Evolutionary conservation across 1,140 invertebrate species (phyloP), one percentile per base, ranked within the genome.

Genomic region (Archivesica marissinica): DNA sequence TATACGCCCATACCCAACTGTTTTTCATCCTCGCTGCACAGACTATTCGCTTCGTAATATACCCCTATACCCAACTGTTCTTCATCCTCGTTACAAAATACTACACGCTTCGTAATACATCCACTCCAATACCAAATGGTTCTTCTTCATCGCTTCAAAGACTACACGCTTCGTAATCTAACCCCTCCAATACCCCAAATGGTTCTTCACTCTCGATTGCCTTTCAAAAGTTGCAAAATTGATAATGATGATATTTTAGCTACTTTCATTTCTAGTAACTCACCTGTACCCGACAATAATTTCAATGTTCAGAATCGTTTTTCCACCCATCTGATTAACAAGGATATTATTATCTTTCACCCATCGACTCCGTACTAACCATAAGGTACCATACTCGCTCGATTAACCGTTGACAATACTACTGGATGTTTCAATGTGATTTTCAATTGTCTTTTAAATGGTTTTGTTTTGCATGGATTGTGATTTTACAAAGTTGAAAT

Each of bases 291-390:
- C 41, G 68, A 2, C 50, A 33, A 50, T 64, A 47, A 72, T 72
- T 72, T 44, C 30, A 47, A 72, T 72, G 41, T 72, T 72, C 33
- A 50, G 75, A 59, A 35, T 25, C 75, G 30, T 66, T 64, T 81
- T 81, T 81, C 61, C 79, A 44, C 79, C 79, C 61, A 23, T 81
- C 72, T 81, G 61, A 68, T 52, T 35, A 6, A 72, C 64, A 81
- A 72, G 47, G 79, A 30, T 70, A 81, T 81, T 50, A 81, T 72
- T 72, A 81, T 17, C 64, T 47, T 81, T 61, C 50, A 59, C 50
- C 33, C 17, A 4, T 28, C 33, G 17, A 38, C 11, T 25, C 25
- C n/a, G 25, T 15, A 35, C 23, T 7, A 9, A 76, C 74, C 74
- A 76, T 76, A 76, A 76, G 74, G 74, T 56, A 56, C 50, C 23